Evolutionary conservation across 1,140 invertebrate genomes (phyloP).

Genomic region (Phthorimaea operculella): DNA sequence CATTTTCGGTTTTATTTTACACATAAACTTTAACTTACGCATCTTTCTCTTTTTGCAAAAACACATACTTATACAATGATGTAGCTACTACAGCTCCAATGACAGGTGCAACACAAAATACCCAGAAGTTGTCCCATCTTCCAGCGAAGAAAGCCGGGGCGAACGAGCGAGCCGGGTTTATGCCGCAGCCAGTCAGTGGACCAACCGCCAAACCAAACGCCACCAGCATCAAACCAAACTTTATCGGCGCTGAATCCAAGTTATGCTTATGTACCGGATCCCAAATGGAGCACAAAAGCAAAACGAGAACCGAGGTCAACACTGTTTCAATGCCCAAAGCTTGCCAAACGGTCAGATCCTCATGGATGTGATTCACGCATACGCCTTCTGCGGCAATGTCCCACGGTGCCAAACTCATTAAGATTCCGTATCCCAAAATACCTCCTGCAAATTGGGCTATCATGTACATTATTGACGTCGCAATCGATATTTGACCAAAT

Average conservation of each 20-base stretch:
- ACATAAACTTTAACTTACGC: no score
- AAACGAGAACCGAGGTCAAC: conserved; percentile 74
- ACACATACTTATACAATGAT: conserved; percentile 50
- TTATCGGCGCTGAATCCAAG: conserved; percentile 64
- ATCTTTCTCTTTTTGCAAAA: conserved; percentile 17
- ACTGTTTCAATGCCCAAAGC: conserved; percentile 58
- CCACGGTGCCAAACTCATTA: conserved; percentile 70
- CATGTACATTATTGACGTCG: conserved; percentile 76
- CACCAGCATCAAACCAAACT: conserved; percentile 66
- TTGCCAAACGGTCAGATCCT: conserved; percentile 42
- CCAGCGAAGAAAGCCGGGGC: conserved; percentile 80
- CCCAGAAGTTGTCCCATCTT: conserved; percentile 79
- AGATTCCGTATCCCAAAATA: conserved; percentile 72
- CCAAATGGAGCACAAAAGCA: conserved; percentile 76
- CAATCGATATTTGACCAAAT: conserved; percentile 65
- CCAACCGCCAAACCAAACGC: conserved; percentile 62
- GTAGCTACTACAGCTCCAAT: conserved; percentile 56
- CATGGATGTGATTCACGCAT: conserved; percentile 71
- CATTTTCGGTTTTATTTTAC: no score
- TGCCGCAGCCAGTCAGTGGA: conserved; percentile 76
- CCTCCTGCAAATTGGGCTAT: conserved; percentile 78
- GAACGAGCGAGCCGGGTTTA: conserved; percentile 85
- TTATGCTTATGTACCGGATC: conserved; percentile 64
- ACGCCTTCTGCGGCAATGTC: conserved; percentile 46
- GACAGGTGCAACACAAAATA: conserved; percentile 67